Conservation (phyloP, 2,888 invertebrate genomes). For the Callosobruchus maculatus region DNA sequence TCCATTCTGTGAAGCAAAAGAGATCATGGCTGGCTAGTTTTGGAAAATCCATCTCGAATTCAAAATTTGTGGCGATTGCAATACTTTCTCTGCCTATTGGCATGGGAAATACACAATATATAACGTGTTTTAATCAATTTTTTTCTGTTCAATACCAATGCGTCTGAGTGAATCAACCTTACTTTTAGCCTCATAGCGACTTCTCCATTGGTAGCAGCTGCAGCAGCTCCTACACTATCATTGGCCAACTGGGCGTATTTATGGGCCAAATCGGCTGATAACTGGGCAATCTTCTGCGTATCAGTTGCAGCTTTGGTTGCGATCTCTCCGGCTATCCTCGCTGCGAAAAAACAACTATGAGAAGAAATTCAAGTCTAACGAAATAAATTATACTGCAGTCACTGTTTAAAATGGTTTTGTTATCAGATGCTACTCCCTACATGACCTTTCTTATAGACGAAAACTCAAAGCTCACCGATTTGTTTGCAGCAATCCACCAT, state of each 20-base stretch:
- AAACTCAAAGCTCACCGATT: background rate
- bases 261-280: constrained; percentile 83
- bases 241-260: constrained; percentile 81
- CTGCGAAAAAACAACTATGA: constrained; percentile 54
- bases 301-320: constrained; percentile 79
- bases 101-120: too few species aligned
- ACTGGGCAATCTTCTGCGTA: constrained; percentile 65
- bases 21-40: too few species aligned
- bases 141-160: too few species aligned
- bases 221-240: constrained; percentile 89
- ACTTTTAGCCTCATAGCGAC: constrained; percentile 66
- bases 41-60: too few species aligned
- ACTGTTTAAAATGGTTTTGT: too few species aligned
- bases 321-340: constrained; percentile 90
- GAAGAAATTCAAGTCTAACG: background rate
- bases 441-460: too few species aligned
- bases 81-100: too few species aligned
- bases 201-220: constrained; percentile 84
- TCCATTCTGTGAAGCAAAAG: too few species aligned
- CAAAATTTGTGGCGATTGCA: too few species aligned
- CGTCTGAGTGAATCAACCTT: too few species aligned
- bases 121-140: too few species aligned
- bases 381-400: background rate
- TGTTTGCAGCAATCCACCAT: constrained; percentile 95
- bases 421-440: too few species aligned